Base-by-base conservation (phyloP, 2,113 vertebrate genomes). In the Lontra canadensis region DNA sequence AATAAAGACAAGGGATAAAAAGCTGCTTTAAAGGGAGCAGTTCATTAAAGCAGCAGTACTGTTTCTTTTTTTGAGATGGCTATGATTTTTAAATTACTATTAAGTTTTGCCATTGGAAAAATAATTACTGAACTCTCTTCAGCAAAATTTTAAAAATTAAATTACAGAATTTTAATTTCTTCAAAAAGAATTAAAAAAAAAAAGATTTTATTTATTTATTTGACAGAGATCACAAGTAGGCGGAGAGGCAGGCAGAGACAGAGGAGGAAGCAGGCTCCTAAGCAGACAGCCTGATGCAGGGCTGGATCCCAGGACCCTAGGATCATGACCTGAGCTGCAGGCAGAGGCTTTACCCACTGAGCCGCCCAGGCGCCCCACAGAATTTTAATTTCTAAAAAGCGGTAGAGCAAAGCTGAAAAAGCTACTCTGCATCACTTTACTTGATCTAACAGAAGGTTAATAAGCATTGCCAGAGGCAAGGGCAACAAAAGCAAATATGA, bases 371-470 rank as follows among this genome's bases (percentile, higher is more conserved):
- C 5, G 5, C 52, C 52, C 17, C 52, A 0, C 20, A 61, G 29
- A 95, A 74, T 86, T 87, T 13, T 83, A 86, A 67, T 61, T 94
- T 92, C 78, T 93, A 65, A 74, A 39, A 96, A 78, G 78, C 9
- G 14, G 49, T 29, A 83, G 34, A 67, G 11, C 0, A 0, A 71
- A 69, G 92, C 52, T 71, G 4, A 65, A 49, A 74, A 42, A 73
- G 4, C 59, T 0, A 0, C 21, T 29, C 42, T 9, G 0, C 44
- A 49, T 0, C 92, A 0, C 49, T 7, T 3, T 86, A 7, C 6
- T 4, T 3, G 76, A 93, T 76, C 65, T n/a, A n/a, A 83, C 31
- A 78, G 20, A 21, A 1, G 7, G 39, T 20, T 52, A 42, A 0
- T 0, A 85, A 61, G 78, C 31, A 21, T 21, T 69, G 34, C 34